Conservation (phyloP, 2,113 vertebrate genomes). For the Zosterops hypoxanthus region DNA sequence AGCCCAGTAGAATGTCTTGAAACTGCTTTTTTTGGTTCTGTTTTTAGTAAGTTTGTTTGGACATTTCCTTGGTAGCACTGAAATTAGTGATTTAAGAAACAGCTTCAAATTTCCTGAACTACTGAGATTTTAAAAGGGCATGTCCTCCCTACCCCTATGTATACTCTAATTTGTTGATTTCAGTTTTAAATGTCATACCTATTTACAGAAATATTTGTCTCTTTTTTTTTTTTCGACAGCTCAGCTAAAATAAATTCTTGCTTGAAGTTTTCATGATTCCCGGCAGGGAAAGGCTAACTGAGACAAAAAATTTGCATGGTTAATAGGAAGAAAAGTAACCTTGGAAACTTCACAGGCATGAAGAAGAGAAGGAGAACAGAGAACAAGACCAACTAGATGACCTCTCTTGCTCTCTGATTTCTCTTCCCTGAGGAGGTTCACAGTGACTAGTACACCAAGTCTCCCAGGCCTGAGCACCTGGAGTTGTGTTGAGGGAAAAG, state of each 20-base stretch:
- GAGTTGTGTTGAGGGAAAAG: neutral
- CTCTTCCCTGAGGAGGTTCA: neutral
- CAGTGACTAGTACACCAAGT: neutral
- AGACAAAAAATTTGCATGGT: neutral
- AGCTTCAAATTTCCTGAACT: neutral
- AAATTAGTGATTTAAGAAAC: neutral
- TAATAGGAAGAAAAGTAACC: neutral
- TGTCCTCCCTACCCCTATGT: neutral
- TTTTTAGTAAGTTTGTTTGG: neutral
- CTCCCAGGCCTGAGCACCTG: neutral
- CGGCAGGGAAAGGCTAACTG: neutral
- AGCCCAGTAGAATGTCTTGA: neutral
- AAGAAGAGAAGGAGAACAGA: neutral
- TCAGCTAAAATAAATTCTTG: conserved; percentile 2
- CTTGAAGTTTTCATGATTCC: conserved; percentile 17
- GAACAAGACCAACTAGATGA: neutral
- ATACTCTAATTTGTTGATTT: neutral
- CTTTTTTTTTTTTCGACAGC: neutral
- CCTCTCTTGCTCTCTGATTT: neutral
- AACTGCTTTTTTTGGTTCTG: neutral
- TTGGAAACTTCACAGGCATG: neutral
- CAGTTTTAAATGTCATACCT: neutral
- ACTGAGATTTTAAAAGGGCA: neutral
- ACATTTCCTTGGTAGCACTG: neutral
- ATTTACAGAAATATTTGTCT: neutral